phyloP scores from a whole-genome alignment of 92 coral and sea anemone genomes.

The Isaurus tuberculatus region DNA sequence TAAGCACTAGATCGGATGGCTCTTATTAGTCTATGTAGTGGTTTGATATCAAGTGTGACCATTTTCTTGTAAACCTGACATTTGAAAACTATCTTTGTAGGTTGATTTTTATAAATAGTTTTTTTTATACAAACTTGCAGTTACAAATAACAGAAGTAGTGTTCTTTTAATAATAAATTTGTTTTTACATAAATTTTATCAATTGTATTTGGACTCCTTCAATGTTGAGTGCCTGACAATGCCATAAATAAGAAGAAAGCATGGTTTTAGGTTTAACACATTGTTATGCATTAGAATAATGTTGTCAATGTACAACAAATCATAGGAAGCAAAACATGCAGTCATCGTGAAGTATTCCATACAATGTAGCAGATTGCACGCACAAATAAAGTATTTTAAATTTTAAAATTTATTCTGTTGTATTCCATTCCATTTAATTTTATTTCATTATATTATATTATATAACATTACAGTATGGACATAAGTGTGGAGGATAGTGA shows the following conservation, averaged over 20 bases:
- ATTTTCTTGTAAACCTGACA: background rate
- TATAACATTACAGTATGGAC: background rate
- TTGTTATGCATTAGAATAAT: background rate
- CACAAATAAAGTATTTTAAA: background rate
- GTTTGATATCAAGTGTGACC: conserved; percentile 5
- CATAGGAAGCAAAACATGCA: too few species aligned
- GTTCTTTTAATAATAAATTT: background rate
- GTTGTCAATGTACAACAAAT: background rate
- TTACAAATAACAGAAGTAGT: background rate
- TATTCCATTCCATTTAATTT: background rate
- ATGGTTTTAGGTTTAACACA: background rate
- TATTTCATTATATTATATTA: background rate
- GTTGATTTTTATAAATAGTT: background rate
- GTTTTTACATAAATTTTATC: background rate
- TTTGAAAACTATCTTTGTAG: background rate
- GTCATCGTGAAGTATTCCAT: background rate
- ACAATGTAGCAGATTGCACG: background rate
- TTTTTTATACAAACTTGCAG: background rate
- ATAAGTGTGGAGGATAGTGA: conserved; percentile 37
- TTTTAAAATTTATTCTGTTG: background rate
- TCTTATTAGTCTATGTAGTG: background rate
- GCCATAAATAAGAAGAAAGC: background rate
- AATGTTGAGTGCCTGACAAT: background rate
- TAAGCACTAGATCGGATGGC: background rate
- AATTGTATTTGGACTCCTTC: background rate